Evolutionary conservation across 2,888 invertebrate species (phyloP).

Genomic region (Mythimna ferrago): DNA sequence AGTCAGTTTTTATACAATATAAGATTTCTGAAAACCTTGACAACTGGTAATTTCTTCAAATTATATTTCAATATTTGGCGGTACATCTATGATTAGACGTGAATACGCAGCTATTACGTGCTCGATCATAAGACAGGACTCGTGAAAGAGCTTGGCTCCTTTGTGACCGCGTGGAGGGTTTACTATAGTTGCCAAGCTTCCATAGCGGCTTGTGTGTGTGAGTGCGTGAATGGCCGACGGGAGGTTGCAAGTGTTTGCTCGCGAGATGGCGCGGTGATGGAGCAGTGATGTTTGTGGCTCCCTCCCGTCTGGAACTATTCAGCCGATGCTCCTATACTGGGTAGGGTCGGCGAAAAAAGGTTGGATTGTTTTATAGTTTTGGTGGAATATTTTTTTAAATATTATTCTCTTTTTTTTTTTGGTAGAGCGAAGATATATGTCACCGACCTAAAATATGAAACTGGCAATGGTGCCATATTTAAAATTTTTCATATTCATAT

Average conservation of each 20-base stretch:
- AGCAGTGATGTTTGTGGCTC: conserved; percentile 83
- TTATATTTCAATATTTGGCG: background rate
- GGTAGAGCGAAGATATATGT: background rate
- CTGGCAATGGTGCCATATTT: no score
- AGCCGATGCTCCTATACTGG: conserved; percentile 71
- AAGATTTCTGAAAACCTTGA: background rate
- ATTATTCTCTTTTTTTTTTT: background rate
- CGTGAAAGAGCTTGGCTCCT: conserved; percentile 66
- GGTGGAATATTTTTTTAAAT: background rate
- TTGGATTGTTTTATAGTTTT: background rate
- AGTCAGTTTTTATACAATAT: background rate
- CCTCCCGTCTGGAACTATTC: conserved; percentile 81
- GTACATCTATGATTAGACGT: conserved; percentile 11
- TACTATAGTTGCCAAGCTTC: conserved; percentile 42
- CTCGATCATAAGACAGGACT: conserved; percentile 64
- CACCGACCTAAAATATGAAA: background rate
- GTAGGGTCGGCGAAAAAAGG: conserved; percentile 59
- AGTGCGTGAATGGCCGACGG: conserved; percentile 64
- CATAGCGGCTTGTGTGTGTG: conserved; percentile 27
- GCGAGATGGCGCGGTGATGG: conserved; percentile 83
- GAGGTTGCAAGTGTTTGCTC: conserved; percentile 80
- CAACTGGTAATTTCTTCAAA: background rate
- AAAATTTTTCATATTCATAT: no score
- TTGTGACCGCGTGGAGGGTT: conserved; percentile 64
- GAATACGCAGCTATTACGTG: conserved; percentile 54